Conservation (phyloP, 2,797 vertebrate species). For the Pseudocheirus occidentalis region DNA sequence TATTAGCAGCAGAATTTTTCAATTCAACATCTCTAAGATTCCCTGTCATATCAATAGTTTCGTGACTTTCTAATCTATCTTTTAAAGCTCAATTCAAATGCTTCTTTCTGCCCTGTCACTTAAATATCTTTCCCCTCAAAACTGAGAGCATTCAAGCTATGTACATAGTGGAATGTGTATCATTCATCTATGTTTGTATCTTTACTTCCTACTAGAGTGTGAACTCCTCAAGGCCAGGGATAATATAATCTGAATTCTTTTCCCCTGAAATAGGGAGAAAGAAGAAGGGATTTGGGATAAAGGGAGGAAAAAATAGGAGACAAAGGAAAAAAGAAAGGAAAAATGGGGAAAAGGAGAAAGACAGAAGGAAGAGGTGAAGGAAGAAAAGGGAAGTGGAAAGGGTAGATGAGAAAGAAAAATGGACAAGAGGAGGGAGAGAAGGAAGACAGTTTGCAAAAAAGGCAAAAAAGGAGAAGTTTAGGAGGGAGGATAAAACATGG, state of each 20-base stretch:
- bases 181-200: background rate
- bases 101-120: background rate
- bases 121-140: background rate
- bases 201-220: background rate
- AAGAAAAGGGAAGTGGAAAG: background rate
- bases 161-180: background rate
- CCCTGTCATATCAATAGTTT: constrained; percentile 42
- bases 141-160: background rate
- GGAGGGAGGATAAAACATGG: background rate
- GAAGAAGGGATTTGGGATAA: background rate
- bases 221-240: background rate
- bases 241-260: background rate
- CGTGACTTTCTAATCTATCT: constrained; percentile 12
- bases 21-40: background rate
- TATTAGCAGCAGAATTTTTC: background rate
- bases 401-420: background rate
- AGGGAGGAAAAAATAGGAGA: background rate
- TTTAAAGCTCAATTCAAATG: background rate
- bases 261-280: background rate
- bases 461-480: background rate
- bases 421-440: background rate
- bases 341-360: background rate
- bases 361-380: background rate
- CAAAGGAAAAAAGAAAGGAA: background rate
- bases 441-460: background rate